Evolutionary conservation across 1,140 invertebrate species (phyloP), one percentile per base, ranked within the genome.

Genomic region (Pseudomyrmex dendroicus): DNA sequence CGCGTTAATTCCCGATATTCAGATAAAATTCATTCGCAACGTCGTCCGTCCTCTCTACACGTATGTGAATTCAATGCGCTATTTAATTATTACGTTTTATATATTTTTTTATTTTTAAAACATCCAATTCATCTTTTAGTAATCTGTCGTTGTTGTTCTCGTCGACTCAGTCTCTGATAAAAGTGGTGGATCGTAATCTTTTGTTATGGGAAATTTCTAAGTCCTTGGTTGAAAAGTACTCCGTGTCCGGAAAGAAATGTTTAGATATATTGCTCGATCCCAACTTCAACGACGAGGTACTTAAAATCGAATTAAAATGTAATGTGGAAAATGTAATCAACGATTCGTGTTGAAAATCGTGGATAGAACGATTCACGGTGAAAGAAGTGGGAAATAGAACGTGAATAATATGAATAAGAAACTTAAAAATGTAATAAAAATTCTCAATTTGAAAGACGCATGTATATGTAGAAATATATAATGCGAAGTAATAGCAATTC

Each of bases 1-100:
- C 90, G 97, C 97, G 13, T 96, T 96, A 86, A 97, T 98, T 83
- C 97, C 98, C 0, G 96, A 97, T 78, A 95, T 98, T 12, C 97
- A 98, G 95, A 96, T 98, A 84, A 95, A 97, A 84, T 98, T 98
- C 93, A 94, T 98, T 7, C 95, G 91, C 20, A 93, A 94, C 84
- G 87, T 94, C 70, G 94, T 94, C 20, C 84, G 93, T 52, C 94
- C 94, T 50, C 85, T 94, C 17, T 95, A 92, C 87, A 92, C 89
- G 94, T 94, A 88, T 90, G 91, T 84, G 72, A 78, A 66, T 22
- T 48, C 17, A n/a, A 68, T 15, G 70, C 57, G 57, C 54, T 10
- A 9, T 57, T 44, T 63, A 67, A 35, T 15, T 4, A 48, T 17
- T 48, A 56, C 46, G 20, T 25, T 48, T 54, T 70, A 4, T 13